phyloP scores from a whole-genome alignment of 2,113 vertebrate species.

The Suricata suricatta region DNA sequence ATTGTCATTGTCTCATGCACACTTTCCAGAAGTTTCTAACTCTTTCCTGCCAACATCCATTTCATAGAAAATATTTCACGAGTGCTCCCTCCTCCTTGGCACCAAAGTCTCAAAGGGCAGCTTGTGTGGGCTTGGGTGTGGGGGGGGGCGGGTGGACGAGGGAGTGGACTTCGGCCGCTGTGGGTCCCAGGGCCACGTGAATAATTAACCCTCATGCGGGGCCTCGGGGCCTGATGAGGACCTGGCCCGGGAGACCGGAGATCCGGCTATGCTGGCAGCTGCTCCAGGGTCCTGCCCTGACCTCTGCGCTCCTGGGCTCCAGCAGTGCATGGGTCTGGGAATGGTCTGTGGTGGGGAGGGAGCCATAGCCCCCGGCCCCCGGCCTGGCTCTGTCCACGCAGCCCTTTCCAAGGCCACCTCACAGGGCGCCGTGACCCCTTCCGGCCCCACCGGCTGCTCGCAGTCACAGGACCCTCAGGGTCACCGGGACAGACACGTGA shows the following conservation, averaged over 20 bases:
- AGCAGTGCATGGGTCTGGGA: fast-evolving
- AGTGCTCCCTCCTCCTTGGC: neutral
- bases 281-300: neutral
- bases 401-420: neutral
- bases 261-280: no score
- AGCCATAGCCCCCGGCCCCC: neutral
- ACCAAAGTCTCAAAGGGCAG: neutral
- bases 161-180: neutral
- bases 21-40: neutral
- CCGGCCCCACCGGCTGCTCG: neutral
- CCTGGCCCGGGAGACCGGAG: neutral
- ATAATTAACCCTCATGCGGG: neutral
- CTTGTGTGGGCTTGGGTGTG: neutral
- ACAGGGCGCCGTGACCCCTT: fast-evolving
- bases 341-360: neutral
- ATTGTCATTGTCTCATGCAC: neutral
- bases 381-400: fast-evolving
- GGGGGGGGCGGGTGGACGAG: neutral
- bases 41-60: neutral
- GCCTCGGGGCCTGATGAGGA: neutral
- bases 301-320: neutral
- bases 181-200: neutral
- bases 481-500: neutral
- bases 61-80: neutral
- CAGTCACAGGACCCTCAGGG: neutral